A percentile compares a stretch with the other conserved stretches of the same genome.
Conservation (phyloP, 2,797 vertebrate species). For the Sciurus carolinensis region DNA sequence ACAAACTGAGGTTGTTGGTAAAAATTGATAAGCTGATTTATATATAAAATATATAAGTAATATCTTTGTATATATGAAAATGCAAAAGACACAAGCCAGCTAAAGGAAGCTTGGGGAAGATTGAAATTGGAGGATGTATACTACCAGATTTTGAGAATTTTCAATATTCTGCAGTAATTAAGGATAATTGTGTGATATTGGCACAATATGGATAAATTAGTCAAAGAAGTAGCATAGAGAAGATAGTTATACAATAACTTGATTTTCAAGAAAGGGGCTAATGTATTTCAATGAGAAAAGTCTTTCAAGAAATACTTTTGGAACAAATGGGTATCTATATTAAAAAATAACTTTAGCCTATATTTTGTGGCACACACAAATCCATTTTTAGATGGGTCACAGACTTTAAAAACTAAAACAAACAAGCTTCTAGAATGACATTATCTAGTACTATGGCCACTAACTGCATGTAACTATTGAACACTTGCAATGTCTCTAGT, state of each 20-base stretch:
- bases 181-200: not conserved
- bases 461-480: not conserved
- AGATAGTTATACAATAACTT: not conserved
- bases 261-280: slow-evolving; percentile 41
- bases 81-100: not conserved
- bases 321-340: not conserved
- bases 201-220: not conserved
- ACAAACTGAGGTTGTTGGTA: not conserved
- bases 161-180: not conserved
- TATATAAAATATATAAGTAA: too few relatives aligned
- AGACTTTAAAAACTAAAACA: not conserved
- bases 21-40: not conserved
- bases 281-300: not conserved
- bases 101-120: not conserved
- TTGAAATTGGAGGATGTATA: not conserved
- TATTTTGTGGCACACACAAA: not conserved
- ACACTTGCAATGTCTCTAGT: not conserved
- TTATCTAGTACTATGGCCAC: not conserved
- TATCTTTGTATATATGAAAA: not conserved
- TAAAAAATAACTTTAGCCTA: not conserved
- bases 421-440: not conserved
- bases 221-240: not conserved
- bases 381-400: not conserved
- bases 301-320: not conserved
- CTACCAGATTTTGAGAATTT: not conserved